Evolutionary conservation across 2,113 vertebrate genomes (phyloP), one percentile per base, ranked within the genome.

Genomic region (Chaetorhynchus papuensis): DNA sequence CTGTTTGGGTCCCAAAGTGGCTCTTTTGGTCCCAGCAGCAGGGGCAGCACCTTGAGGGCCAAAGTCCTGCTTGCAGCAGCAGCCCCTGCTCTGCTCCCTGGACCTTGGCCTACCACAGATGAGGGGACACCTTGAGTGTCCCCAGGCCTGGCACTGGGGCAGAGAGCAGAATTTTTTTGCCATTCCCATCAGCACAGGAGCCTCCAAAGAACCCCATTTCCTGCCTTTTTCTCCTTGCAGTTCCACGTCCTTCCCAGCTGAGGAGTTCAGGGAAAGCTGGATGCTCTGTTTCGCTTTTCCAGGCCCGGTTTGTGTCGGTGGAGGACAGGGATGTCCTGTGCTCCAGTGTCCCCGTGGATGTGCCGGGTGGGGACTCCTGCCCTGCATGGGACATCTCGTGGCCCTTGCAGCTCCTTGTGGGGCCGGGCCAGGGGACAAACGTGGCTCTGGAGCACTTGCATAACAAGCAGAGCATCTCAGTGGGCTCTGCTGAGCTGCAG

Each of bases 101-200:
- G 19, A 12, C 0, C 0, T 2, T 23, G 11, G 5, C 70, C 17
- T 15, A 2, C 17, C 2, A 2, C 1, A 18, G 24, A 28, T 60
- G 45, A 50, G 64, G 64, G 45, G 61, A 14, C 7, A 12, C 41
- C 21, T 8, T 28, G 11, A 15, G 23, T n/a, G 69, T 26, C 66
- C 15, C 31, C 85, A 77, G 15, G 1, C 49, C 27, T 33, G 30
- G 27, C 35, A 27, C 30, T 44, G 13, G 39, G 13, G 35, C 35
- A 63, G 47, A 27, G 12, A 60, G 8, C 28, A 70, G 39, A 47
- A 33, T 1, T 13, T n/a, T 59, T 15, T 22, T 74, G 45, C 28
- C 20, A 4, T 60, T 76, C 53, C 59, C 23, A n/a, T 27, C 52
- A 9, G 2, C 15, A 42, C 2, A 44, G 28, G 13, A 42, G 9